Conservation (phyloP, 2,888 invertebrate genomes). For the Mythimna pallens region DNA sequence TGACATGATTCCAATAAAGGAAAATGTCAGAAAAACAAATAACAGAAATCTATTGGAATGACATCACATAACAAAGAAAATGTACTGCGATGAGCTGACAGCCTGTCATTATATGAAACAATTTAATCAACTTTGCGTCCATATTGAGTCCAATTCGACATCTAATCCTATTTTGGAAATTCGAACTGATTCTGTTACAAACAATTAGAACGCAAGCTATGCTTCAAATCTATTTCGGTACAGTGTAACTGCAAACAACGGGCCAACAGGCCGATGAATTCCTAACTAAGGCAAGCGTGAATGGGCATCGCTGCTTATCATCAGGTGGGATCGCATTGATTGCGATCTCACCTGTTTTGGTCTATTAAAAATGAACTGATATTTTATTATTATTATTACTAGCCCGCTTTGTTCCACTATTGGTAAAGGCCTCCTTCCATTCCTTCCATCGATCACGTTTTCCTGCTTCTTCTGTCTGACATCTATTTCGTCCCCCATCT, state of each 20-base stretch:
- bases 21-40: background rate
- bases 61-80: background rate
- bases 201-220: background rate
- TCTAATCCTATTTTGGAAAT: constrained; percentile 13
- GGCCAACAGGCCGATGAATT: background rate
- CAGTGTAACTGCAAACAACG: background rate
- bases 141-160: background rate
- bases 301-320: too few relatives aligned
- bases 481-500: too few relatives aligned
- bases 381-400: too few relatives aligned
- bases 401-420: too few relatives aligned
- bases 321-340: too few relatives aligned
- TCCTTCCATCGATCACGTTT: too few relatives aligned
- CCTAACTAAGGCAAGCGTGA: too few relatives aligned
- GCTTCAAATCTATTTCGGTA: background rate
- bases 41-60: background rate
- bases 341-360: too few relatives aligned
- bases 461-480: too few relatives aligned
- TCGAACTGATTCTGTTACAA: background rate
- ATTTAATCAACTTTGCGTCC: constrained; percentile 4
- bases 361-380: too few relatives aligned
- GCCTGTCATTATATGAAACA: constrained; percentile 8
- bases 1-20: background rate
- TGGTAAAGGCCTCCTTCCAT: too few relatives aligned
- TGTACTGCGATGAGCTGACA: constrained; percentile 4